phyloP scores from a whole-genome alignment of 1,140 invertebrate genomes.

The Dinoponera quadriceps region DNA sequence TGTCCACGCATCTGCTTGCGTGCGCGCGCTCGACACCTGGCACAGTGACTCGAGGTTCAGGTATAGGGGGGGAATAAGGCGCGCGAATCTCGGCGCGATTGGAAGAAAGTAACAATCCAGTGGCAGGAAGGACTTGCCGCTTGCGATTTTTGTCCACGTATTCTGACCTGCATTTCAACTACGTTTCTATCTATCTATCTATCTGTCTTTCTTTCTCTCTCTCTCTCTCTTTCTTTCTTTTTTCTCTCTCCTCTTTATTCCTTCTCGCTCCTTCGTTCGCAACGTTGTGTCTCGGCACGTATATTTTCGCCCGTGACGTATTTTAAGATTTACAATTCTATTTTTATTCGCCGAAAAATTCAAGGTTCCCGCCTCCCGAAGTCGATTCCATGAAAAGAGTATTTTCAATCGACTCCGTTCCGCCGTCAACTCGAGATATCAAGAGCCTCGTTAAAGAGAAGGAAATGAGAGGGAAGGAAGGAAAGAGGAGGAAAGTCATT shows the following conservation, averaged over 20 bases:
- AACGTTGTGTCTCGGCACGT: background rate
- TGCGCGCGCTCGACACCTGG: background rate
- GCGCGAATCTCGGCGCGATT: background rate
- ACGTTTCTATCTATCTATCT: no score
- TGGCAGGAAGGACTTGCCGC: no score
- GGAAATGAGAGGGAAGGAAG: no score
- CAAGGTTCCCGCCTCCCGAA: background rate
- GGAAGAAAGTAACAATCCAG: background rate
- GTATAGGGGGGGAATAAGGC: background rate
- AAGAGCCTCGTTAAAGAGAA: background rate
- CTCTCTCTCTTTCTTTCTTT: background rate
- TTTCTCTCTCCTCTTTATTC: background rate
- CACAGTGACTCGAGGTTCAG: background rate
- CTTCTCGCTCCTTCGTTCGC: background rate
- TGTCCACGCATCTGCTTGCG: slow-evolving; percentile 44
- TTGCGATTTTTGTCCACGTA: no score
- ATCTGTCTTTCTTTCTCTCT: no score
- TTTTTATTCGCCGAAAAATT: slow-evolving; percentile 49
- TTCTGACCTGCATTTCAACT: no score
- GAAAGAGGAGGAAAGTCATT: background rate
- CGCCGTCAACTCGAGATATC: background rate
- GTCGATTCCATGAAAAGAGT: background rate
- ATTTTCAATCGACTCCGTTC: background rate
- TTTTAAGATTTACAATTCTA: slow-evolving; percentile 35
- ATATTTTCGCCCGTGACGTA: background rate